Percentiles rank a stretch among this genome's conserved stretches.
Conservation (phyloP, 2,797 vertebrate species). For the Vipera ursinii region DNA sequence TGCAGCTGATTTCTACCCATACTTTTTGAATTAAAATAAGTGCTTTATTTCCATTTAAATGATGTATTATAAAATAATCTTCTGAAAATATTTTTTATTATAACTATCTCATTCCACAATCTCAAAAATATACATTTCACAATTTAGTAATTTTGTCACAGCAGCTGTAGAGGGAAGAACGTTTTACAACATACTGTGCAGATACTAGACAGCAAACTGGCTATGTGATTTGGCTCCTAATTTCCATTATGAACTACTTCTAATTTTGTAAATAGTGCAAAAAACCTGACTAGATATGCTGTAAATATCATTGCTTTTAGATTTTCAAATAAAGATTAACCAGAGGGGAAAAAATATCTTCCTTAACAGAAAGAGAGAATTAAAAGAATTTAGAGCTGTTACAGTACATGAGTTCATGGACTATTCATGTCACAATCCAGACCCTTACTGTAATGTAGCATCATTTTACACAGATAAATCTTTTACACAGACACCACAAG, state of each 20-base stretch:
- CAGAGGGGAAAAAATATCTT: neutral
- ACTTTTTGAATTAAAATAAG: neutral
- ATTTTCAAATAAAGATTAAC: neutral
- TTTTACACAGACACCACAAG: neutral
- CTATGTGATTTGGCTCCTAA: neutral
- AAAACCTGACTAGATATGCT: neutral
- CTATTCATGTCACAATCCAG: neutral
- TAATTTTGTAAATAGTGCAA: neutral
- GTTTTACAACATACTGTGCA: neutral
- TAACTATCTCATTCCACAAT: neutral
- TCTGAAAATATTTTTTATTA: neutral
- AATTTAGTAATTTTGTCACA: neutral
- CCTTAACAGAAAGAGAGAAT: neutral
- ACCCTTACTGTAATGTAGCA: neutral
- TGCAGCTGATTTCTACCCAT: neutral
- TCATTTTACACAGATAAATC: neutral
- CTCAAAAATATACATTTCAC: neutral
- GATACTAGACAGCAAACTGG: neutral
- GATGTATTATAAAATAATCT: neutral
- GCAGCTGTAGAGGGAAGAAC: neutral
- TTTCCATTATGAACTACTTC: neutral
- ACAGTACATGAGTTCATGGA: neutral
- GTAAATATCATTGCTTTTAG: neutral
- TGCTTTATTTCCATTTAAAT: neutral
- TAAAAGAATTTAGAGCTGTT: neutral